Percentiles rank a stretch among this genome's conserved stretches.
Conservation (phyloP, 2,888 invertebrate genomes). For the Nomada fabriciana region DNA sequence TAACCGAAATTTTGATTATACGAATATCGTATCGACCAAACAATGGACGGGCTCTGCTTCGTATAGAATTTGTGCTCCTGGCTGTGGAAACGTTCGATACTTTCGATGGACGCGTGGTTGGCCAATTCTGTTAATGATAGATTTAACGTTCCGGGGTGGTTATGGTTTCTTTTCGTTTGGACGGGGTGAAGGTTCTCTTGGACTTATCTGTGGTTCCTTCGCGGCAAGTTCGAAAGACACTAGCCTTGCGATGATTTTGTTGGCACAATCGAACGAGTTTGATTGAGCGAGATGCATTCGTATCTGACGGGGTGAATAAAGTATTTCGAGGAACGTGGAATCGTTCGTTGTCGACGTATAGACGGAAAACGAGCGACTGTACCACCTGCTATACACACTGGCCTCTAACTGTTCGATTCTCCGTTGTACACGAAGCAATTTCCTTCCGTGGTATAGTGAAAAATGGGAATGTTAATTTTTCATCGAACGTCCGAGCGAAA, state of each 20-base stretch:
- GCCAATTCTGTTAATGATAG: too few species aligned
- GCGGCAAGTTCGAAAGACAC: too few species aligned
- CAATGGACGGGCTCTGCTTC: background rate
- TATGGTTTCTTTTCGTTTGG: too few species aligned
- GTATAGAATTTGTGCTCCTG: too few species aligned
- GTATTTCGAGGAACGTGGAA: conserved; percentile 7
- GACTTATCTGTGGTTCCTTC: too few species aligned
- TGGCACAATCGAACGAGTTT: too few species aligned
- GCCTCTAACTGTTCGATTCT: conserved; percentile 62
- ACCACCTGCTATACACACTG: conserved; percentile 75
- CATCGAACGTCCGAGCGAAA: conserved; percentile 14
- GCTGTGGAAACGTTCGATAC: too few species aligned
- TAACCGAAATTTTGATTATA: conserved; percentile 56
- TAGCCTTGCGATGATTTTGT: too few species aligned
- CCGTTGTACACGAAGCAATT: conserved; percentile 34
- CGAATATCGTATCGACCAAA: conserved; percentile 49
- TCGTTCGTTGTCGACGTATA: conserved; percentile 16
- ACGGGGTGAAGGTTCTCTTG: too few species aligned
- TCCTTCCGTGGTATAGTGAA: conserved; percentile 20
- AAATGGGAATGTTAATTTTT: conserved; percentile 43
- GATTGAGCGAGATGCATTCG: background rate
- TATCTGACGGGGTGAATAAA: background rate
- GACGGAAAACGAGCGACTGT: conserved; percentile 48
- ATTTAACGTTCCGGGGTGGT: too few species aligned
- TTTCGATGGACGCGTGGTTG: too few species aligned